Percentiles rank a stretch among this genome's conserved stretches.
Conservation (phyloP, 2,797 vertebrate species). For the Ctenopoma multispine region DNA sequence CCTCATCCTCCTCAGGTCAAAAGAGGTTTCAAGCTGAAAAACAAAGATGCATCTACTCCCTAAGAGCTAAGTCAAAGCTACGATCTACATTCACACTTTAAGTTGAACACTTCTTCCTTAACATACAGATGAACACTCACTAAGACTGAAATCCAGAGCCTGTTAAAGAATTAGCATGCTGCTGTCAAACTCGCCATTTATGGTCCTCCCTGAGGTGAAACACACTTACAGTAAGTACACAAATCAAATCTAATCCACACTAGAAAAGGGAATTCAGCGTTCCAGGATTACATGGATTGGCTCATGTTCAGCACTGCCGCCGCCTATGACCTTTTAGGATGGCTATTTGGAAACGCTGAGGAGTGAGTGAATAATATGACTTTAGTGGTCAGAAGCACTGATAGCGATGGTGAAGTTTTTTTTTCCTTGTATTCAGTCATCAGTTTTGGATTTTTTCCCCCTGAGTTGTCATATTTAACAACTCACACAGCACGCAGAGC, state of each 20-base stretch:
- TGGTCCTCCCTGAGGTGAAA: slow-evolving; percentile 29
- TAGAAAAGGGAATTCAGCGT: slow-evolving; percentile 24
- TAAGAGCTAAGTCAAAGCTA: slow-evolving; percentile 34
- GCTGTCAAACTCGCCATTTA: slow-evolving; percentile 43
- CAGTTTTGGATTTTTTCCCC: neutral
- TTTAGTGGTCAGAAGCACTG: slow-evolving; percentile 15
- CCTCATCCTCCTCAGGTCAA: neutral
- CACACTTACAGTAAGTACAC: slow-evolving; percentile 23
- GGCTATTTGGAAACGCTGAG: slow-evolving; percentile 35
- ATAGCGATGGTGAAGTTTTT: slow-evolving; percentile 18
- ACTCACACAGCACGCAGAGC: slow-evolving; percentile 13
- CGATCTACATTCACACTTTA: slow-evolving; percentile 32
- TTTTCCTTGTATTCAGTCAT: slow-evolving; percentile 1
- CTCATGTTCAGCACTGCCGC: slow-evolving; percentile 46
- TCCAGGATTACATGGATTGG: slow-evolving; percentile 37
- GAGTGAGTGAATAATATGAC: slow-evolving; percentile 13
- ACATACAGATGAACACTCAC: slow-evolving; percentile 26
- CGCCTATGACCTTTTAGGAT: slow-evolving; percentile 50
- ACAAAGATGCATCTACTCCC: slow-evolving; percentile 29
- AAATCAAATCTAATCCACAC: slow-evolving; percentile 47
- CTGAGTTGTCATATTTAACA: slow-evolving; percentile 2
- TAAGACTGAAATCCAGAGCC: slow-evolving; percentile 23
- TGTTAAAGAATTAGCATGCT: slow-evolving; percentile 23
- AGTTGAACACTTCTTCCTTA: neutral
- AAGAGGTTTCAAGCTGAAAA: slow-evolving; percentile 35